These are phyloP conservation scores for Eupleurogrammus muticus DNA, from an alignment of 2,797 vertebrate species.

Conservation along the genomic window DNA sequence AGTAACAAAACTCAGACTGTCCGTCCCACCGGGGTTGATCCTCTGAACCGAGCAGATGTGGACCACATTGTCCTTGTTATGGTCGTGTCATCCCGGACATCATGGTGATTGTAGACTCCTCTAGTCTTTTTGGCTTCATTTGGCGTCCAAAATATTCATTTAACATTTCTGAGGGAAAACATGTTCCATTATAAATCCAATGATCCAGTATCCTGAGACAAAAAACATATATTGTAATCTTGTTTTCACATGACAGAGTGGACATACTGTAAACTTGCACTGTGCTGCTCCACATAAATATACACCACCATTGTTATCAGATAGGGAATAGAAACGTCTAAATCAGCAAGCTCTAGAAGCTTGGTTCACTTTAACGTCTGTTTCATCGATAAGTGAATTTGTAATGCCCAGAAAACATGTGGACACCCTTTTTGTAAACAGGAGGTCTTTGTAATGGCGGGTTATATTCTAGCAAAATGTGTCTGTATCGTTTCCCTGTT, in stretches of 20 bases:
- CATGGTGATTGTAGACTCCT: constrained; percentile 30
- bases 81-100: constrained; percentile 5
- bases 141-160: constrained; percentile 6
- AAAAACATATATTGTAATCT: constrained; percentile 18
- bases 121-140: constrained; percentile 21
- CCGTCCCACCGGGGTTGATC: constrained; percentile 24
- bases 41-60: constrained; percentile 21
- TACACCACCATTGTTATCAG: constrained; percentile 28
- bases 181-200: constrained; percentile 27
- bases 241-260: constrained; percentile 13
- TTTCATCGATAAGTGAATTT: constrained; percentile 22
- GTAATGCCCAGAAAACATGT: constrained; percentile 57
- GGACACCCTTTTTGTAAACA: constrained; percentile 58
- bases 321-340: constrained; percentile 31
- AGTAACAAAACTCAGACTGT: background rate
- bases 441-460: constrained; percentile 43
- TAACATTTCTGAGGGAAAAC: constrained; percentile 24
- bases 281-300: constrained; percentile 16
- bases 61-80: background rate
- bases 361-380: constrained; percentile 26
- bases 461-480: constrained; percentile 17
- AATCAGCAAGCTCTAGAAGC: background rate
- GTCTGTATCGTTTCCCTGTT: background rate
- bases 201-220: constrained; percentile 52
- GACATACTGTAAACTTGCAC: background rate